A percentile compares a stretch with the other conserved stretches of the same genome.
Conservation (phyloP, 2,888 invertebrate species). For the Stenichneumon culpator region DNA sequence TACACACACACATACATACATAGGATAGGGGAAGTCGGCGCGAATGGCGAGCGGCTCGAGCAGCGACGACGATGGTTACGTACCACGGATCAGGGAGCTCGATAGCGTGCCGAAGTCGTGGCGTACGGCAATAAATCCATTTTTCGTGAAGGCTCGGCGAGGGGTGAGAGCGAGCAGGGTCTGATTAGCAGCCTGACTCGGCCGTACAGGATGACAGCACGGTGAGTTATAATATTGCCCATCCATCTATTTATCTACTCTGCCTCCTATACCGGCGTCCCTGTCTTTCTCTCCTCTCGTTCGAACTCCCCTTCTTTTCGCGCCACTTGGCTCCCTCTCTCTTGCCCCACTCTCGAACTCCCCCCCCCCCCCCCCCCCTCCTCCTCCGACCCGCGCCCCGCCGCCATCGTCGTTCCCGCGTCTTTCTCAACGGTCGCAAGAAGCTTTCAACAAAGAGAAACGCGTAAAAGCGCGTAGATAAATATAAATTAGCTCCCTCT, state of each 20-base stretch:
- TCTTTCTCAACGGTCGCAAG: conserved; percentile 71
- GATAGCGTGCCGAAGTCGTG: conserved; percentile 85
- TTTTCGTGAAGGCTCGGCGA: conserved; percentile 85
- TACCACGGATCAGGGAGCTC: conserved; percentile 85
- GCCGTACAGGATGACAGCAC: conserved; percentile 85
- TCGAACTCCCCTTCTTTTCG: conserved; percentile 67
- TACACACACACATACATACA: conserved; percentile 23
- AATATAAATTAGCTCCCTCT: conserved; percentile 76
- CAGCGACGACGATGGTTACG: conserved; percentile 78
- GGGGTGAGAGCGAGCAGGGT: conserved; percentile 81
- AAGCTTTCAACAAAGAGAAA: conserved; percentile 52
- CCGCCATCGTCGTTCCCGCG: conserved; percentile 61
- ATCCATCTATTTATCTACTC: conserved; percentile 85
- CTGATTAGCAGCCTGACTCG: conserved; percentile 86
- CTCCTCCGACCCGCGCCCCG: too few species aligned
- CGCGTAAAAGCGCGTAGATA: conserved; percentile 72
- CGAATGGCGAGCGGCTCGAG: conserved; percentile 63
- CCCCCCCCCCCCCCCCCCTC: neutral
- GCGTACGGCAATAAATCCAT: conserved; percentile 85
- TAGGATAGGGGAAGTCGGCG: conserved; percentile 59
- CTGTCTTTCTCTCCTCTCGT: conserved; percentile 62
- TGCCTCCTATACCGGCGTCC: conserved; percentile 68
- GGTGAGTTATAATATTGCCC: conserved; percentile 86
- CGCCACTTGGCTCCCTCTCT: conserved; percentile 61
- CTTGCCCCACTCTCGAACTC: conserved; percentile 33